Percentiles rank a stretch among this genome's conserved stretches.
Conservation (phyloP, 1,140 invertebrate genomes). For the Antheraea pernyi region DNA sequence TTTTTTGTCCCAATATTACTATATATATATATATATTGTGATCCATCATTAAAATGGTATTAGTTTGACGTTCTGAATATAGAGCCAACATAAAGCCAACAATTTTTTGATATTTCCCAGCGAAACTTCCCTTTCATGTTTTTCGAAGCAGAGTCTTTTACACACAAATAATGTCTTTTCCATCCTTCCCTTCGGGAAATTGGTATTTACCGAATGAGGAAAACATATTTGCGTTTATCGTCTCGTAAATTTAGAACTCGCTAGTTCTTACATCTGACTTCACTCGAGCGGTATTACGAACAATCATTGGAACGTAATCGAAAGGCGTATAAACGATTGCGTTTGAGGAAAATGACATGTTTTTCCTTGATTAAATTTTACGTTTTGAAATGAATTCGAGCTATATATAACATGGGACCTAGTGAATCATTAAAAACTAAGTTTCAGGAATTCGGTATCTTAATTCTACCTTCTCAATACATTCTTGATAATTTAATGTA, state of each 20-base stretch:
- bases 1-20: too few relatives aligned
- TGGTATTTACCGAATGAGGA: slow-evolving; percentile 2
- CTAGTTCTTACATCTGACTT: background rate
- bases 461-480: too few relatives aligned
- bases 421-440: too few relatives aligned
- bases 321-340: too few relatives aligned
- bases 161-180: background rate
- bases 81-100: background rate
- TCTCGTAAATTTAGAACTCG: background rate
- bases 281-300: background rate
- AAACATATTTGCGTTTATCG: background rate
- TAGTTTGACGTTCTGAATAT: background rate
- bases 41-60: background rate
- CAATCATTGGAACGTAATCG: too few relatives aligned
- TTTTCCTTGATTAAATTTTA: too few relatives aligned
- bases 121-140: background rate
- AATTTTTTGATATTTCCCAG: slow-evolving; percentile 1
- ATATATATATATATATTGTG: background rate
- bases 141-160: background rate
- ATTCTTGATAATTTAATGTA: too few relatives aligned
- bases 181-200: background rate
- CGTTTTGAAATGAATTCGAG: too few relatives aligned
- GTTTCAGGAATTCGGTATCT: too few relatives aligned
- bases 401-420: too few relatives aligned
- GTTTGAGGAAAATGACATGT: too few relatives aligned